These are phyloP conservation scores for Acromyrmex echinatior DNA, from an alignment of 1,140 invertebrate genomes.

Conservation along the genomic window DNA sequence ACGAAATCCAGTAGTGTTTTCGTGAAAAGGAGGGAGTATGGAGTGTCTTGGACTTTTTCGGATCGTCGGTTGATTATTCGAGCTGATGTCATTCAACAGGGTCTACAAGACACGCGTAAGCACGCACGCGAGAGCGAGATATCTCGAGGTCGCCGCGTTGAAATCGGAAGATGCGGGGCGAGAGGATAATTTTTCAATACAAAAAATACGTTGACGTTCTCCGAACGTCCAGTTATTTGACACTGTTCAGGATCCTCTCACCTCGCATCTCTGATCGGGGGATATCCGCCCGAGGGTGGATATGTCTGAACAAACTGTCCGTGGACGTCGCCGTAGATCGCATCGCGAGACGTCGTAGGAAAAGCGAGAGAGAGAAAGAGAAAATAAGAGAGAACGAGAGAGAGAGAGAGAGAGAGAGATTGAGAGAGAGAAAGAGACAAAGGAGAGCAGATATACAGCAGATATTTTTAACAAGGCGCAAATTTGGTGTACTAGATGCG, in stretches of 20 bases:
- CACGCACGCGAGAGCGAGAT: conserved; percentile 36
- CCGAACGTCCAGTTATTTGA: neutral
- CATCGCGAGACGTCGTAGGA: conserved; percentile 15
- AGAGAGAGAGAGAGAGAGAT: neutral
- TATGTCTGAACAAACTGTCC: conserved; percentile 41
- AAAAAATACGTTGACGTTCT: neutral
- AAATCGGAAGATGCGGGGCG: conserved; percentile 24
- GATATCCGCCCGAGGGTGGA: conserved; percentile 4
- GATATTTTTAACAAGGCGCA: conserved; percentile 84
- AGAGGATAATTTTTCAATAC: conserved; percentile 2
- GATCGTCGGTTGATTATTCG: conserved; percentile 52
- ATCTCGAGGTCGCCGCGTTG: conserved; percentile 27
- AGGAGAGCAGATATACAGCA: conserved; percentile 78
- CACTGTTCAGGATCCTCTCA: neutral
- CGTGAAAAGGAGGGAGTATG: conserved; percentile 22
- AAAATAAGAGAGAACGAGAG: conserved; percentile 11
- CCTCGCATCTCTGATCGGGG: conserved; percentile 42
- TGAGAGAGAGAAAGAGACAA: conserved; percentile 33
- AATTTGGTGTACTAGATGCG: conserved; percentile 68
- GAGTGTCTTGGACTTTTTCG: conserved; percentile 45
- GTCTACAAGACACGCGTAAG: conserved; percentile 59
- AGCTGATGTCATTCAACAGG: conserved; percentile 69
- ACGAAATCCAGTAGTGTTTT: conserved; percentile 61
- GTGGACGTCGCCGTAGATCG: conserved; percentile 41
- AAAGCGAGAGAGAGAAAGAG: conserved; percentile 15